Evolutionary conservation across 2,888 invertebrate genomes (phyloP), one percentile per base, ranked within the genome.

Genomic region (Dynastes tityus): DNA sequence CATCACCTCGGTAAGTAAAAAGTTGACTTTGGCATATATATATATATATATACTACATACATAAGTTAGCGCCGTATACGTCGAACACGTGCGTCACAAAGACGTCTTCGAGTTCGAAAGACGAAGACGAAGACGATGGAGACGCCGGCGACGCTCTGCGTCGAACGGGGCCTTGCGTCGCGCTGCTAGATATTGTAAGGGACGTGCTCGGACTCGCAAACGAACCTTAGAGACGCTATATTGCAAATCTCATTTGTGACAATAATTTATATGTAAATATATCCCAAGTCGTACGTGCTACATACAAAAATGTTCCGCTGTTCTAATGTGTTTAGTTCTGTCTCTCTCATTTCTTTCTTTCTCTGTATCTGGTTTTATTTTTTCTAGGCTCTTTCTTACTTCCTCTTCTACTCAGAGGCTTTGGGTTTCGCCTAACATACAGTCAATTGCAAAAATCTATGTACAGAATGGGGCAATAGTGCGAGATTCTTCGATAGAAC

Each of bases 241-340:
- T 87, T 86, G 88, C 87, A 88, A 88, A 88, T 88, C 87, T 88
- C 87, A 88, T 88, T 88, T 88, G 87, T 85, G 87, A 87, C 87
- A 87, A 88, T 88, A 88, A 88, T 88, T 88, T 88, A 88, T 88
- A 88, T 88, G 88, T 88, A 88, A 88, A 88, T 88, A 88, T 87
- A 87, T 87, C 87, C 22, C 86, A 82, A 82, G 85, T 83, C 83
- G 84, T 85, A 86, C 85, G 86, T 85, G 86, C 84, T 86, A 85
- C 85, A 86, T 85, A 85, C 82, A 83, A 85, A 85, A 86, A 82
- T 80, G 67, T 73, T 68, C 75, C 22, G 22, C 75, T n/a, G 51
- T 71, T 71, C 79, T 79, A 79, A 79, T 70, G 76, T 76, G 79
- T 79, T 79, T 76, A 76, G 53, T 68, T 65, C 67, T 32, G 58